Evolutionary conservation across 1,140 invertebrate species (phyloP).

Genomic region (Scaptomyza hsui): DNA sequence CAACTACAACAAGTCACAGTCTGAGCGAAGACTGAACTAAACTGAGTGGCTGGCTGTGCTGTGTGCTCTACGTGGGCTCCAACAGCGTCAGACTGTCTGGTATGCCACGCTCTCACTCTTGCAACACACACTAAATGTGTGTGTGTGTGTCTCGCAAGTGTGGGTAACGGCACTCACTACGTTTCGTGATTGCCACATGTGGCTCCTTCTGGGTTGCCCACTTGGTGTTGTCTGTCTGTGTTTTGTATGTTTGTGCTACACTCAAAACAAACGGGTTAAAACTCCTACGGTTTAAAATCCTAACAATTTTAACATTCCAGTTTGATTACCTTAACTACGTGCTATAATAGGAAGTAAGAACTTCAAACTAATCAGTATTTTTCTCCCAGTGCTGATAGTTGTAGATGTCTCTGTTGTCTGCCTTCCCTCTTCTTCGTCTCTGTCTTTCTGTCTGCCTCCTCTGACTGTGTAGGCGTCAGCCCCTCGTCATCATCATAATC

Average conservation of each 20-base stretch:
- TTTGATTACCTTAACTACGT: too few species aligned
- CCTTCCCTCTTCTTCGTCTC: constrained; percentile 41
- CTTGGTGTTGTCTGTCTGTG: constrained; percentile 42
- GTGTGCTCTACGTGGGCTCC: constrained; percentile 77
- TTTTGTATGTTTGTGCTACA: constrained; percentile 38
- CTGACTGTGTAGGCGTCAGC: constrained; percentile 67
- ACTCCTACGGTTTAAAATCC: neutral
- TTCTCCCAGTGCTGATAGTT: constrained; percentile 22
- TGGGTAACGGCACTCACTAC: constrained; percentile 58
- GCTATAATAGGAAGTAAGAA: too few species aligned
- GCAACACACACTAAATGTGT: constrained; percentile 18
- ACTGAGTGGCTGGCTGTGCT: constrained; percentile 48
- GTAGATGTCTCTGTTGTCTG: constrained; percentile 28
- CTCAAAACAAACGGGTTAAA: constrained; percentile 8
- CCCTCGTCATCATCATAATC: constrained; percentile 43
- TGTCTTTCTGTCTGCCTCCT: constrained; percentile 43
- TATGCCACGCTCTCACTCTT: constrained; percentile 68
- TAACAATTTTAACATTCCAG: too few species aligned
- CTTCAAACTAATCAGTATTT: neutral
- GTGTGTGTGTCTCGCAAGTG: constrained; percentile 18
- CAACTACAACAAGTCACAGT: constrained; percentile 26
- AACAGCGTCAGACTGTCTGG: constrained; percentile 84
- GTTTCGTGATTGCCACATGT: constrained; percentile 56
- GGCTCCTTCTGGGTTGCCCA: constrained; percentile 46
- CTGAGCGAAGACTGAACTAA: constrained; percentile 41